Evolutionary conservation across 2,797 vertebrate genomes (phyloP).

Genomic region (Parauchenoglanis ngamensis): DNA sequence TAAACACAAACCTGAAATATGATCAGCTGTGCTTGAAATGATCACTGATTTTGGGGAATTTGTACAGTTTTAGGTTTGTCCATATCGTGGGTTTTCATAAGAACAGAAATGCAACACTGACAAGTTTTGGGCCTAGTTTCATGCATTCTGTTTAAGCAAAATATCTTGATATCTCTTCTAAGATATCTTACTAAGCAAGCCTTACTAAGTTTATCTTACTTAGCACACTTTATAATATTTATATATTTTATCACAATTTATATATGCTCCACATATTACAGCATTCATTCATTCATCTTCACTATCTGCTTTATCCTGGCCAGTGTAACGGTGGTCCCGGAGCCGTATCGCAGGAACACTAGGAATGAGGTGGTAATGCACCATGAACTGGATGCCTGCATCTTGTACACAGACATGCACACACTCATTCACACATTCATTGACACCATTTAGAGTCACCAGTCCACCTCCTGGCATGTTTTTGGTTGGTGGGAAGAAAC

Average conservation of each 20-base stretch:
- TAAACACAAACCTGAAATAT: constrained; percentile 64
- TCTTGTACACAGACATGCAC: not conserved
- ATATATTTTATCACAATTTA: no score
- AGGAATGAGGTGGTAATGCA: not conserved
- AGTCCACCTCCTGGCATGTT: not conserved
- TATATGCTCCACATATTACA: not conserved
- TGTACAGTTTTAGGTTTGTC: not conserved
- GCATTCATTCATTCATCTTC: not conserved
- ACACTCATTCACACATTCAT: not conserved
- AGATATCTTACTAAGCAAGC: not conserved
- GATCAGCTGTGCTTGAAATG: constrained; percentile 52
- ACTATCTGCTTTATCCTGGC: not conserved
- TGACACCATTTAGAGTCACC: not conserved
- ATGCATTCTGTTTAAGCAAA: not conserved
- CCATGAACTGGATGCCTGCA: not conserved
- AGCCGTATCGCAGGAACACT: not conserved
- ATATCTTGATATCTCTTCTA: not conserved
- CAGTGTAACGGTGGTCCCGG: not conserved
- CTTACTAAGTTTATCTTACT: no score
- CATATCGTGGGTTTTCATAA: not conserved
- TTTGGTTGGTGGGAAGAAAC: not conserved
- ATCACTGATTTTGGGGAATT: constrained; percentile 24
- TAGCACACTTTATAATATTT: not conserved
- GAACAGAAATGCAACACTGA: not conserved
- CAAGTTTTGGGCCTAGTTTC: not conserved